These are phyloP conservation scores for Onychomys leucogaster DNA, from an alignment of 2,797 vertebrate species.

Conservation along the genomic window DNA sequence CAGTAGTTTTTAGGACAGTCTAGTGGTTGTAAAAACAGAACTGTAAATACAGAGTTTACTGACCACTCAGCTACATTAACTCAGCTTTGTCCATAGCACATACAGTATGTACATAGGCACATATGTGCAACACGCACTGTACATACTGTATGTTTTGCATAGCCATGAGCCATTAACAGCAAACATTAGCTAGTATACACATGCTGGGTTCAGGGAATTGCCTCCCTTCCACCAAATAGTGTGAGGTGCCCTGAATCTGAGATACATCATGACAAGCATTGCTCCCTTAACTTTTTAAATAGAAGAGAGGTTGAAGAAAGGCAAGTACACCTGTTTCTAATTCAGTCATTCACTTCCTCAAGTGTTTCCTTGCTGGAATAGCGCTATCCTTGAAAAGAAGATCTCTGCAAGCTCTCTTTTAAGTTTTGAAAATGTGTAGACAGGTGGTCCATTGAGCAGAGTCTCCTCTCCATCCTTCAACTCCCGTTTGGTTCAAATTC, in stretches of 20 bases:
- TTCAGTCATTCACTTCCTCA: slow-evolving; percentile 56
- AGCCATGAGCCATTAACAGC: neutral
- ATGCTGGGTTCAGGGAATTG: slow-evolving; percentile 1
- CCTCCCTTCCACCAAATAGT: neutral
- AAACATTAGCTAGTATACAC: neutral
- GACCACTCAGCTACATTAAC: neutral
- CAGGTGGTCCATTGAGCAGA: slow-evolving; percentile 51
- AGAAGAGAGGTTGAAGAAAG: slow-evolving; percentile 63
- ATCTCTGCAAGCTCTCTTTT: slow-evolving; percentile 23
- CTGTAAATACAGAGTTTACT: slow-evolving; percentile 20
- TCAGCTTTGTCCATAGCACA: neutral
- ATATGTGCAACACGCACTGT: too few species aligned
- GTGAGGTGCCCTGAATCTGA: slow-evolving; percentile 5
- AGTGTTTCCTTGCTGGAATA: slow-evolving; percentile 35
- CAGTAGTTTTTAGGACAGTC: neutral
- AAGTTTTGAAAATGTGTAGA: slow-evolving; percentile 58
- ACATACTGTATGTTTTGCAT: neutral
- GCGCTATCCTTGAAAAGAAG: neutral
- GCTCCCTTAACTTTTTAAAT: slow-evolving; percentile 29
- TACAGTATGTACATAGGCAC: neutral
- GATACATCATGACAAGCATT: slow-evolving; percentile 13
- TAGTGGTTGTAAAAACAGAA: slow-evolving; percentile 45
- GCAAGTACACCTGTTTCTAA: slow-evolving; percentile 62
- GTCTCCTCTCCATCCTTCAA: neutral
- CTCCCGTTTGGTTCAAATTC: slow-evolving; percentile 56